Conservation (phyloP, 2,888 invertebrate species). For the Marronus borbonicus region DNA sequence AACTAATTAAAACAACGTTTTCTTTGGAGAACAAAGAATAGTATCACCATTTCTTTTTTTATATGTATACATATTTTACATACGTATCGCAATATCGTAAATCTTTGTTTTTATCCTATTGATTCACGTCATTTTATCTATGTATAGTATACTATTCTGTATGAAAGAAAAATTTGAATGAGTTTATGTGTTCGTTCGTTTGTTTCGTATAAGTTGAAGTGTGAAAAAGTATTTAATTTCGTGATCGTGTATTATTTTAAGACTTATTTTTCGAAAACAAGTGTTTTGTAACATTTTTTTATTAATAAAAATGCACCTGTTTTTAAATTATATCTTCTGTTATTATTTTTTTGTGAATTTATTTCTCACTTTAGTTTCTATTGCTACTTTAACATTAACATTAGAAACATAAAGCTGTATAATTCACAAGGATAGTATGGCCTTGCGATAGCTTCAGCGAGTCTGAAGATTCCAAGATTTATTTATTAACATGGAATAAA, state of each 20-base stretch:
- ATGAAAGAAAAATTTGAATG: constrained; percentile 17
- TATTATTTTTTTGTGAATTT: constrained; percentile 1
- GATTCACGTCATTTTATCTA: constrained; percentile 32
- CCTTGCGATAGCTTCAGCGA: too few relatives aligned
- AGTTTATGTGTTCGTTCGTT: constrained; percentile 35
- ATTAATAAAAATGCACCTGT: constrained; percentile 44
- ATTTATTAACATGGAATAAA: too few relatives aligned
- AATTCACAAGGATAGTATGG: too few relatives aligned
- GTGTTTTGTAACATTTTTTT: constrained; percentile 46
- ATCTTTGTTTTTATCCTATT: constrained; percentile 35
- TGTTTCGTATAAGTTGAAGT: constrained; percentile 35
- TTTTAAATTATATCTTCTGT: constrained; percentile 32
- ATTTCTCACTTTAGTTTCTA: neutral
- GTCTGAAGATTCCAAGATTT: too few relatives aligned
- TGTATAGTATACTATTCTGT: constrained; percentile 14
- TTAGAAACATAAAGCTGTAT: too few relatives aligned
- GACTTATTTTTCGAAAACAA: constrained; percentile 41
- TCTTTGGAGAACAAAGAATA: constrained; percentile 26
- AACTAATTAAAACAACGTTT: constrained; percentile 1
- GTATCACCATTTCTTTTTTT: constrained; percentile 2
- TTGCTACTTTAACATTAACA: too few relatives aligned
- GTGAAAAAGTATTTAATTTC: constrained; percentile 46
- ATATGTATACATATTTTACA: constrained; percentile 35
- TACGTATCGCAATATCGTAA: constrained; percentile 43
- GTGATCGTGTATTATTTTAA: constrained; percentile 44